Conservation (phyloP, 2,888 invertebrate species). For the Trichacis sp. region DNA sequence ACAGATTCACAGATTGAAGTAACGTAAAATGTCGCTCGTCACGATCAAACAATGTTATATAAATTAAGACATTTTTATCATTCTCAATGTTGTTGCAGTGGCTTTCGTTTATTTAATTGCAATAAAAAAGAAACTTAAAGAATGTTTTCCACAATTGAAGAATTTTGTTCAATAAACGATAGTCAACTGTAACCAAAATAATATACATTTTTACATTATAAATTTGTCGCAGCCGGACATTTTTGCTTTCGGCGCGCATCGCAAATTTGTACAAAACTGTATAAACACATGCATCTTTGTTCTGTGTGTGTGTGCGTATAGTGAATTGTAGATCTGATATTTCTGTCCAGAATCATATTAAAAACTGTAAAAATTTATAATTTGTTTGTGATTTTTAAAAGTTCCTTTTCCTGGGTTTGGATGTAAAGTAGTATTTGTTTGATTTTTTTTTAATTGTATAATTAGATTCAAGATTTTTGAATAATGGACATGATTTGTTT, state of each 20-base stretch:
- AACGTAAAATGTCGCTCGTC: background rate
- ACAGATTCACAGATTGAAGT: too few relatives aligned
- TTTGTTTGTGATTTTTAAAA: background rate
- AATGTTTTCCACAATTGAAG: too few relatives aligned
- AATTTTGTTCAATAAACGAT: too few relatives aligned
- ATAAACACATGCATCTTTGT: conserved; percentile 25
- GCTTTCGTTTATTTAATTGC: too few relatives aligned
- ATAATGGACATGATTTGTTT: too few relatives aligned
- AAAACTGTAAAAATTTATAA: background rate
- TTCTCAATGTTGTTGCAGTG: too few relatives aligned
- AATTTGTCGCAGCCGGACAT: conserved; percentile 1
- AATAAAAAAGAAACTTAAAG: too few relatives aligned
- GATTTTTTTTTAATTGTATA: too few relatives aligned
- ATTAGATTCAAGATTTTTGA: too few relatives aligned
- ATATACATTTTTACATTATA: conserved; percentile 36
- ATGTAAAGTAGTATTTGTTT: too few relatives aligned
- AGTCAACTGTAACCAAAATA: background rate
- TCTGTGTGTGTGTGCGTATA: conserved; percentile 1
- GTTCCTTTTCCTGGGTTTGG: background rate
- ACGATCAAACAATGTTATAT: too few relatives aligned
- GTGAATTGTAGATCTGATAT: conserved; percentile 29
- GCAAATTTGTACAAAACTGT: conserved; percentile 34
- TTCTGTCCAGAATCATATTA: conserved; percentile 15
- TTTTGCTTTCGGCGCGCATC: conserved; percentile 13
- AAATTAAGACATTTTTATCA: too few relatives aligned